A percentile compares a stretch with the other conserved stretches of the same genome.
phyloP scores from a whole-genome alignment of 2,888 invertebrate species.

The Blomia tropicalis region DNA sequence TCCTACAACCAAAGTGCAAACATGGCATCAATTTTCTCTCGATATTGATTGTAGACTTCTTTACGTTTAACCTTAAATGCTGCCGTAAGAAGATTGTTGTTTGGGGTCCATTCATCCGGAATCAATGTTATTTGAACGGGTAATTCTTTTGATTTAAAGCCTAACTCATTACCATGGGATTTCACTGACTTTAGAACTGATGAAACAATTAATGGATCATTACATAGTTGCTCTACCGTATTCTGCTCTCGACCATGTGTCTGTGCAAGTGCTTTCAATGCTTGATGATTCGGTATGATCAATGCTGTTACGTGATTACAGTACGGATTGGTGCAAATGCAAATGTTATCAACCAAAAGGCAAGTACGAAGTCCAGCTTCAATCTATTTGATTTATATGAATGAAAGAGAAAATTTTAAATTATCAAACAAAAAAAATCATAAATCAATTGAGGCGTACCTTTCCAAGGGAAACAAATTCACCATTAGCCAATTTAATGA shows the following conservation, averaged over 20 bases:
- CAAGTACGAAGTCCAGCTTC: conserved; percentile 84
- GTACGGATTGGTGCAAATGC: conserved; percentile 79
- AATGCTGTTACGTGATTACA: conserved; percentile 74
- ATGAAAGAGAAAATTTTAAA: neutral
- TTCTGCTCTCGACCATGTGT: conserved; percentile 38
- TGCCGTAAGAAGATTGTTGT: conserved; percentile 41
- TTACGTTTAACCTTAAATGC: conserved; percentile 42
- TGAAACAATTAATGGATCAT: conserved; percentile 3
- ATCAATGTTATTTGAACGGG: conserved; percentile 36
- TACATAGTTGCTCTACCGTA: conserved; percentile 11
- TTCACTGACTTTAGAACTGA: neutral
- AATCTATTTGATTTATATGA: conserved; percentile 35
- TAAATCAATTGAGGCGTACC: conserved; percentile 47
- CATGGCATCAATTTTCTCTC: conserved; percentile 36
- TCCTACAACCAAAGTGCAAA: no score
- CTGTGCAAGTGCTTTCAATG: conserved; percentile 52
- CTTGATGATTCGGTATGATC: conserved; percentile 53
- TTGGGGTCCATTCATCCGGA: conserved; percentile 41
- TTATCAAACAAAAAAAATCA: neutral
- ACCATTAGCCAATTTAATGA: conserved; percentile 91
- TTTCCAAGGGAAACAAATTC: conserved; percentile 95
- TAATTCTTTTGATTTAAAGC: conserved; percentile 33
- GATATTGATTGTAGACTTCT: conserved; percentile 38
- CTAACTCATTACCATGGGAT: neutral
- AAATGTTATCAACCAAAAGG: conserved; percentile 91